Percentiles rank a stretch among this genome's conserved stretches.
Evolutionary conservation across 2,113 vertebrate species (phyloP).

Genomic region (Periophthalmodon schlosseri): DNA sequence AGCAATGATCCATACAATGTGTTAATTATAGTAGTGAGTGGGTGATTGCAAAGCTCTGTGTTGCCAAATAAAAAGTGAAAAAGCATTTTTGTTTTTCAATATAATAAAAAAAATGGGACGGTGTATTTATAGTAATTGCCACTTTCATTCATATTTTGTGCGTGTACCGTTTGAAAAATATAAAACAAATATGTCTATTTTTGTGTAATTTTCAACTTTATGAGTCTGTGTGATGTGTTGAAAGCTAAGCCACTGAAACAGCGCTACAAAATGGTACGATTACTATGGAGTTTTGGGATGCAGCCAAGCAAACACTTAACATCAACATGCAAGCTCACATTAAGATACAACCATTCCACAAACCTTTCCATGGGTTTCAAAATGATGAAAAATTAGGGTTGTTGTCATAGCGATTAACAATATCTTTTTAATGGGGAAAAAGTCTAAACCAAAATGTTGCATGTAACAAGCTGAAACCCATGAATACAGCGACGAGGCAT

Average conservation of each 20-base stretch:
- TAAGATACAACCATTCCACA: constrained; percentile 48
- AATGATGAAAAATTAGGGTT: too few species aligned
- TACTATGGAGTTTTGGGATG: background rate
- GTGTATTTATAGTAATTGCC: too few species aligned
- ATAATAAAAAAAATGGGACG: background rate
- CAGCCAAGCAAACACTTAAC: constrained; percentile 19
- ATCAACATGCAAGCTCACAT: constrained; percentile 21
- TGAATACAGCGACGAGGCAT: constrained; percentile 21
- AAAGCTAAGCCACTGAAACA: background rate
- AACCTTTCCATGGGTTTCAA: background rate
- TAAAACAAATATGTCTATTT: background rate
- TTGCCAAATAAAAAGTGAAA: too few species aligned
- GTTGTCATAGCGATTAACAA: too few species aligned
- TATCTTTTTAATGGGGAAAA: too few species aligned
- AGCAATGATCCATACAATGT: too few species aligned
- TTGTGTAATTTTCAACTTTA: background rate
- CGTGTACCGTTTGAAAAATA: background rate
- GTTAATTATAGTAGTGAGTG: too few species aligned
- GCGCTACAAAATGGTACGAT: too few species aligned
- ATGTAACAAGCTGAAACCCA: too few species aligned
- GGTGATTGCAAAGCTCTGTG: too few species aligned
- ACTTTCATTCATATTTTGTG: background rate
- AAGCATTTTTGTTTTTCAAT: background rate
- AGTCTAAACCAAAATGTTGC: too few species aligned
- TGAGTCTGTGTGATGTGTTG: background rate